A percentile compares a stretch with the other conserved stretches of the same genome.
phyloP scores from a whole-genome alignment of 2,113 vertebrate genomes.

The Solea senegalensis region DNA sequence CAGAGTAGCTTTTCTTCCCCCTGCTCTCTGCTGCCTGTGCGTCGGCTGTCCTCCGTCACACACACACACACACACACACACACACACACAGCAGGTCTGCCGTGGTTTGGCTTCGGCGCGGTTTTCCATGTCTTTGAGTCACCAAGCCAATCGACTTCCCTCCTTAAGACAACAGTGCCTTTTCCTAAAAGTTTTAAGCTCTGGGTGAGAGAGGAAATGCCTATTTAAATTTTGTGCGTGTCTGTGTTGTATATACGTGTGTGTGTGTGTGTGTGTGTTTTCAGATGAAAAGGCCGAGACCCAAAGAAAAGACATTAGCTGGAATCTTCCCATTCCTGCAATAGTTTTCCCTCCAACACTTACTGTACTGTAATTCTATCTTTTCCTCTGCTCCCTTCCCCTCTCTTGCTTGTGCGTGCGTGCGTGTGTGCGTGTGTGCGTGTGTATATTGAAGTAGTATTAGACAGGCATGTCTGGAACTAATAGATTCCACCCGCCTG shows the following conservation, averaged over 20 bases:
- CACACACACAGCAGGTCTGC: constrained; percentile 31
- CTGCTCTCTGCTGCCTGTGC: background rate
- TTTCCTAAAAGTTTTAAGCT: constrained; percentile 63
- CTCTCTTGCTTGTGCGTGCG: constrained; percentile 10
- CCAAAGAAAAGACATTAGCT: constrained; percentile 69
- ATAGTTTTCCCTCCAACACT: constrained; percentile 69
- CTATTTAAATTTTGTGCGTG: constrained; percentile 33
- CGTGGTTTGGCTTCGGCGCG: constrained; percentile 51
- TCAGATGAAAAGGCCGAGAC: constrained; percentile 57
- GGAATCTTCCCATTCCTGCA: constrained; percentile 69
- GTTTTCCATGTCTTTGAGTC: constrained; percentile 69
- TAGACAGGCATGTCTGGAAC: constrained; percentile 73
- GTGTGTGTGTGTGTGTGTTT: constrained; percentile 56
- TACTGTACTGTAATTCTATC: constrained; percentile 76
- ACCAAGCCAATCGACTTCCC: constrained; percentile 53
- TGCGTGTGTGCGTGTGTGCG: constrained; percentile 5
- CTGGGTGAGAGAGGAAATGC: constrained; percentile 64
- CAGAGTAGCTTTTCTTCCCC: constrained; percentile 15
- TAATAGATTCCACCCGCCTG: constrained; percentile 72
- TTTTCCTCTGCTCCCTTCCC: constrained; percentile 51
- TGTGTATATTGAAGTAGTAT: constrained; percentile 40
- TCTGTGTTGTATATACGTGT: constrained; percentile 12
- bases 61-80: constrained; percentile 9
- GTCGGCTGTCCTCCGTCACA: background rate
- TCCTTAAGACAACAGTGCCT: constrained; percentile 58